Base-by-base conservation (phyloP, 2,888 invertebrate species). In the Ophioninae sp. region DNA sequence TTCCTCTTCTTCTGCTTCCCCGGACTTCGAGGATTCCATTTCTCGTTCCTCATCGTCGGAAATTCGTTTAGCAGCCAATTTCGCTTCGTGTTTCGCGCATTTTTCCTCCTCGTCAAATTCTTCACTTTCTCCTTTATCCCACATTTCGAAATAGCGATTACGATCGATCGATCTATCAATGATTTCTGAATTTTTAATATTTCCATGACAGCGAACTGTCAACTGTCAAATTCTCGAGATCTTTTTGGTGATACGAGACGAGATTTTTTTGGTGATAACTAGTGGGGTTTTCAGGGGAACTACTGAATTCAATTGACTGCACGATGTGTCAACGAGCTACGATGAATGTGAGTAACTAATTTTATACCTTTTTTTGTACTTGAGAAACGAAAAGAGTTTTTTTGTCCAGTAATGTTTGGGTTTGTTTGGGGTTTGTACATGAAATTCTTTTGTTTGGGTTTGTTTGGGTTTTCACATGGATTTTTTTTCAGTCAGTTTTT, bases 401-500 rank as follows among this genome's bases (percentile, higher is more conserved):
- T 50, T 8, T 41, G 30, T 50, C 50, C 50, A 17, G 50, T 13
- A 50, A 17, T 13, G 50, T 44, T 30, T 30, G 30, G 30, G 30
- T 30, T 30, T 30, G 30, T 30, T 30, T 30, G 30, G 30, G 30
- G 30, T 30, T 30, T 30, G 1, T 30, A 30, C 30, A 30, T 30
- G 30, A 1, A 30, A 30, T 30, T 30, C 30, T 30, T 30, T 30
- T 30, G 30, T 30, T 30, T 30, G 30, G 30, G 30, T 30, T 30
- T 30, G 30, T 30, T 30, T 30, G 30, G 30, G 30, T 30, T 30
- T 30, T 30, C 3, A 21, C 62, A 37, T 23, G 7, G 64, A 62
- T 44, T 80, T 13, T 10, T 59, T 87, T 87, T 2, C 59, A 90
- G 90, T 79, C 86, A 0, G 85, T 88, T 21, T 85, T 89, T 67